A percentile compares a stretch with the other conserved stretches of the same genome.
Evolutionary conservation across 2,888 invertebrate species (phyloP).

Genomic region (Dicranocentrus wangi): DNA sequence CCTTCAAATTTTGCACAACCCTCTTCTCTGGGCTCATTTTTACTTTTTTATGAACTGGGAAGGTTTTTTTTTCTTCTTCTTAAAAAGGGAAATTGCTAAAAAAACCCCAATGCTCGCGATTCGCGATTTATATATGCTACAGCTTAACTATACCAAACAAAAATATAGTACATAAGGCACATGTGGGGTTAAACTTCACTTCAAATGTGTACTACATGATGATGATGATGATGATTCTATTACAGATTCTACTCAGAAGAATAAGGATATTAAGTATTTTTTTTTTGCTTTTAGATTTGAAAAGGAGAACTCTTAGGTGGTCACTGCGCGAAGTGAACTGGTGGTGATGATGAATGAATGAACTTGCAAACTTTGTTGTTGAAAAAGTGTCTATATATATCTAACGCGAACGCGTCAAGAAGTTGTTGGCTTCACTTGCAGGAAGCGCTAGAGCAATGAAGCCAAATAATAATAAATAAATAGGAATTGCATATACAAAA

Average conservation of each 20-base stretch:
- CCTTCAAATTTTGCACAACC: neutral
- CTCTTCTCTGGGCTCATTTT: neutral
- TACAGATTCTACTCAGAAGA: too few relatives aligned
- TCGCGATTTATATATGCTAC: neutral
- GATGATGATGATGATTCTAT: neutral
- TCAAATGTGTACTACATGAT: neutral
- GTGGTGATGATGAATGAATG: neutral
- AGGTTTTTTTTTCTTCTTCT: too few relatives aligned
- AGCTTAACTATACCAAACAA: too few relatives aligned
- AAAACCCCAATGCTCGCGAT: neutral
- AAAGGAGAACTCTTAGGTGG: neutral
- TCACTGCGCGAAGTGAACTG: too few relatives aligned
- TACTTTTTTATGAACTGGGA: slow-evolving; percentile 1
- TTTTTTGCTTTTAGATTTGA: neutral
- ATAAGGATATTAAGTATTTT: neutral
- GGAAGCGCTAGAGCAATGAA: neutral
- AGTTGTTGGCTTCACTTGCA: neutral
- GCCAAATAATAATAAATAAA: slow-evolving; percentile 3
- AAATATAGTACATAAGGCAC: slow-evolving; percentile 6
- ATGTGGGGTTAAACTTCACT: neutral
- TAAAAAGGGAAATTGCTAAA: slow-evolving; percentile 18
- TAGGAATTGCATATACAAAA: too few relatives aligned
- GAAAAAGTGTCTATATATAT: too few relatives aligned
- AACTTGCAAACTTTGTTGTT: slow-evolving; percentile 8
- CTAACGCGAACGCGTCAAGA: neutral